phyloP scores from a whole-genome alignment of 2,797 vertebrate species.

The Tenualosa thibaudeaui region DNA sequence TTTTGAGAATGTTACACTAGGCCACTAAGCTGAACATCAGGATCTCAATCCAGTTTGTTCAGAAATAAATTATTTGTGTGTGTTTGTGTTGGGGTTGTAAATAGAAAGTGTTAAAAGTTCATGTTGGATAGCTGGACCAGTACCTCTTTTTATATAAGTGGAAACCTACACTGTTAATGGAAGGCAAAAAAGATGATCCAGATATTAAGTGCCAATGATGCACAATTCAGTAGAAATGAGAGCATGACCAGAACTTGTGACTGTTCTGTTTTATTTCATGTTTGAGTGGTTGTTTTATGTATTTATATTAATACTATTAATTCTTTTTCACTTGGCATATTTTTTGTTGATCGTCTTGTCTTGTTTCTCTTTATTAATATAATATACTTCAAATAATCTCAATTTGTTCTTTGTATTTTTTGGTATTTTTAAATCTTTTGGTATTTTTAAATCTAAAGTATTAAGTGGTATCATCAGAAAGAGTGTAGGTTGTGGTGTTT shows the following conservation, averaged over 20 bases:
- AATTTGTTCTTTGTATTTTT: not conserved
- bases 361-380: not conserved
- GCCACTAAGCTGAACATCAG: not conserved
- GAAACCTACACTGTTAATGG: not conserved
- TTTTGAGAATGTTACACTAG: not conserved
- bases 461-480: too few species aligned
- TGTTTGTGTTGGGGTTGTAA: not conserved
- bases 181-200: not conserved
- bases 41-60: not conserved
- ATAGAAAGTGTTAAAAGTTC: not conserved
- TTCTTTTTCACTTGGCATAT: not conserved
- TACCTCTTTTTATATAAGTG: not conserved
- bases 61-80: not conserved
- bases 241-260: not conserved
- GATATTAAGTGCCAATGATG: not conserved
- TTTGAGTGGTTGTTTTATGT: not conserved
- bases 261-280: not conserved
- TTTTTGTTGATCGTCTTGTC: not conserved
- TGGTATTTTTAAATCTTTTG: too few species aligned
- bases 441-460: too few species aligned
- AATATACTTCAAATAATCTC: not conserved
- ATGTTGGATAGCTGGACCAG: not conserved
- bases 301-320: not conserved
- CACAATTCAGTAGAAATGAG: not conserved
- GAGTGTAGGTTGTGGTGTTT: too few species aligned